These are phyloP conservation scores for Podarcis siculus DNA, from an alignment of 2,797 vertebrate genomes.

Conservation along the genomic window DNA sequence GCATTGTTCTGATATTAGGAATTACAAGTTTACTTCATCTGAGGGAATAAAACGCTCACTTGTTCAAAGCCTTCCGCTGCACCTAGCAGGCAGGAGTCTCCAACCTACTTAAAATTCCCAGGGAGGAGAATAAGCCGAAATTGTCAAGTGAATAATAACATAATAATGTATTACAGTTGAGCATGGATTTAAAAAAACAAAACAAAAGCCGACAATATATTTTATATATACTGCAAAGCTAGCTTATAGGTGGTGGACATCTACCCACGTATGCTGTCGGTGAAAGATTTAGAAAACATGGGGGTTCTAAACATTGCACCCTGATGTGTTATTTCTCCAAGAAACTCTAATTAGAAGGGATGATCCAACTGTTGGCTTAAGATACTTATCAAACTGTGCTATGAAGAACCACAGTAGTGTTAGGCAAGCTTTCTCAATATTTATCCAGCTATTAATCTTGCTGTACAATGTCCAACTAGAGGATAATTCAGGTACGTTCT, in stretches of 20 bases:
- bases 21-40: slow-evolving; percentile 53
- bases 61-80: slow-evolving; percentile 41
- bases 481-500: neutral
- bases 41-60: slow-evolving; percentile 54
- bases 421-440: neutral
- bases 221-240: fast-evolving
- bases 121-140: neutral
- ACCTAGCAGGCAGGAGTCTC: neutral
- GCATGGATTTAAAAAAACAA: neutral
- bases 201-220: neutral
- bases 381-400: neutral
- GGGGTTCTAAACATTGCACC: neutral
- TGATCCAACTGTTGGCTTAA: neutral
- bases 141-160: neutral
- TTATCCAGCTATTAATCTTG: neutral
- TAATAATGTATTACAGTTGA: neutral
- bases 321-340: neutral
- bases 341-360: neutral
- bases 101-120: neutral
- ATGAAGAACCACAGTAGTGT: neutral
- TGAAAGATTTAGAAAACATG: neutral
- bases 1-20: slow-evolving; percentile 76
- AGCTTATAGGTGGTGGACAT: neutral
- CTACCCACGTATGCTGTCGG: neutral
- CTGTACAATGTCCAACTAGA: neutral